Percentiles rank a stretch among this genome's conserved stretches.
These are phyloP conservation scores for Epistrophella euchroma DNA, from an alignment of 2,888 invertebrate species.

Conservation along the genomic window DNA sequence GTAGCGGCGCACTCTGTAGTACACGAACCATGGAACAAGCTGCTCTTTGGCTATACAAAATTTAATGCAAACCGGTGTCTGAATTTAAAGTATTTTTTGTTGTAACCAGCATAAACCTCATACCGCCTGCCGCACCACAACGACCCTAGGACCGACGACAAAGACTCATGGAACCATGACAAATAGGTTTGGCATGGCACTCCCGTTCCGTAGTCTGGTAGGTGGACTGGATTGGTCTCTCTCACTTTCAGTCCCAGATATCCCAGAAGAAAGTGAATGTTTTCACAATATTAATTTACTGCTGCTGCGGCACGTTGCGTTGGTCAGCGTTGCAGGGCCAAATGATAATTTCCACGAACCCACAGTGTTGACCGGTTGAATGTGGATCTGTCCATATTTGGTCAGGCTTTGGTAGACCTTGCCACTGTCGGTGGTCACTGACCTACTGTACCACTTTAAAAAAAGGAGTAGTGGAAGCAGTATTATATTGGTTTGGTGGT, in stretches of 20 bases:
- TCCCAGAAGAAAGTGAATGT: conserved; percentile 69
- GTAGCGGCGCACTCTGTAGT: neutral
- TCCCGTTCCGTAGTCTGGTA: conserved; percentile 11
- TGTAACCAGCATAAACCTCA: conserved; percentile 24
- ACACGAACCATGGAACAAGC: conserved; percentile 17
- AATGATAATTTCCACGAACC: conserved; percentile 38
- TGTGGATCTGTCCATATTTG: conserved; percentile 67
- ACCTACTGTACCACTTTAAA: conserved; percentile 60
- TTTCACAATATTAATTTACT: conserved; percentile 9
- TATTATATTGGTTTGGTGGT: neutral
- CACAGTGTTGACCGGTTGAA: conserved; percentile 15
- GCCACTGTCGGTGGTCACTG: conserved; percentile 58
- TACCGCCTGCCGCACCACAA: neutral
- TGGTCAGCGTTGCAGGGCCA: no score
- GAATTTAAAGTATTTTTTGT: conserved; percentile 11
- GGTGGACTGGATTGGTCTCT: conserved; percentile 42
- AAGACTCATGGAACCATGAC: conserved; percentile 54
- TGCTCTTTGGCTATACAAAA: conserved; percentile 19
- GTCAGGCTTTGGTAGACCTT: conserved; percentile 57
- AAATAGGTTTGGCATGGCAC: conserved; percentile 59
- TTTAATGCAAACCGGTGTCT: conserved; percentile 34
- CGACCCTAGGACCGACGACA: neutral
- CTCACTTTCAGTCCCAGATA: conserved; percentile 39
- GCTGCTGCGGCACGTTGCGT: neutral
- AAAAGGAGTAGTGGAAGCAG: conserved; percentile 5